Evolutionary conservation across 1,140 invertebrate genomes (phyloP).

Genomic region (Zaprionus africanus): DNA sequence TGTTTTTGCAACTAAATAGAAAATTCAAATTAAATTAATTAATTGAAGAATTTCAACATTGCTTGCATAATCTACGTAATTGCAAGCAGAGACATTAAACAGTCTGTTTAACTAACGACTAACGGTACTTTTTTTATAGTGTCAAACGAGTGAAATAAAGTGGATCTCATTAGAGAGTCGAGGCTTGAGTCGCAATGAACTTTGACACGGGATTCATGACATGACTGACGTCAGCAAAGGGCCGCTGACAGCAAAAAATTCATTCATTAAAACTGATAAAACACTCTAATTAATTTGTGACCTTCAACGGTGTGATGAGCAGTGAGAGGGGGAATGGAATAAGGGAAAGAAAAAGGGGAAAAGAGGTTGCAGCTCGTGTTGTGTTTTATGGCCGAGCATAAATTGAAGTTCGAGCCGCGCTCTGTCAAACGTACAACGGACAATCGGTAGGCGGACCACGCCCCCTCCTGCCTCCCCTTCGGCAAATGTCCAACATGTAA

Average conservation of each 20-base stretch:
- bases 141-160: constrained; percentile 20
- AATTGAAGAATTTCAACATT: background rate
- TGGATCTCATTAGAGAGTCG: constrained; percentile 39
- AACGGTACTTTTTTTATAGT: constrained; percentile 6
- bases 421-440: too few species aligned
- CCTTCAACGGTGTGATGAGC: constrained; percentile 25
- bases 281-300: constrained; percentile 54
- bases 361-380: constrained; percentile 13
- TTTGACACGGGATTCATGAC: constrained; percentile 38
- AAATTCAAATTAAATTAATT: background rate
- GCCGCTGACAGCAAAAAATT: background rate
- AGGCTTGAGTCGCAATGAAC: constrained; percentile 36
- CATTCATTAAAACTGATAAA: constrained; percentile 49
- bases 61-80: background rate
- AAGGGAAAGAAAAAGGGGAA: background rate
- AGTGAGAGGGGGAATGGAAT: background rate
- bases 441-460: background rate
- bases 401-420: constrained; percentile 40
- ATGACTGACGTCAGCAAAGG: constrained; percentile 36
- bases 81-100: background rate
- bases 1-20: background rate
- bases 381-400: constrained; percentile 47
- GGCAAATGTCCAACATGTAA: constrained; percentile 37
- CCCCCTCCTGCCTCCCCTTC: background rate
- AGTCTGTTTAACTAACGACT: background rate